Percentiles rank a stretch among this genome's conserved stretches.
Evolutionary conservation across 2,888 invertebrate species (phyloP).

Genomic region (Erynnis tages): DNA sequence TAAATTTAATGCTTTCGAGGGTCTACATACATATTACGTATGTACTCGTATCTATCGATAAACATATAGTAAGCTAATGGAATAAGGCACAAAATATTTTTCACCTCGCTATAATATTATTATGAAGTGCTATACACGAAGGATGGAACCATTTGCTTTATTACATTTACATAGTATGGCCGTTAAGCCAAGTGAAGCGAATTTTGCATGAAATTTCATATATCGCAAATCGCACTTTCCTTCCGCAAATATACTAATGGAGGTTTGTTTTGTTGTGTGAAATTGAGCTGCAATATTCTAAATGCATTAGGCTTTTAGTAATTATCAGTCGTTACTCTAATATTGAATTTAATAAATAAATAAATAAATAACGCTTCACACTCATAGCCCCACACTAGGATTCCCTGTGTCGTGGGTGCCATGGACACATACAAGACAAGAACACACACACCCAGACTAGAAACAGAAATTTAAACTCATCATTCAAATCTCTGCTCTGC

Average conservation of each 20-base stretch:
- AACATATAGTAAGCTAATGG: slow-evolving; percentile 15
- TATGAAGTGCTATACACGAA: slow-evolving; percentile 20
- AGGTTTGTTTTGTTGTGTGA: background rate
- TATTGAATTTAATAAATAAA: background rate
- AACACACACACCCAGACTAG: too few species aligned
- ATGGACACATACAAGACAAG: too few species aligned
- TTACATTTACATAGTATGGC: slow-evolving; percentile 71
- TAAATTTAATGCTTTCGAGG: slow-evolving; percentile 7
- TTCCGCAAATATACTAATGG: slow-evolving; percentile 9
- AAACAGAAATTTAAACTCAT: too few species aligned
- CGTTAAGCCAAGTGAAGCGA: slow-evolving; percentile 60
- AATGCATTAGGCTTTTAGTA: slow-evolving; percentile 3
- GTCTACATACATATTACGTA: too few species aligned
- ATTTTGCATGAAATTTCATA: slow-evolving; percentile 48
- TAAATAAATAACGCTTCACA: too few species aligned
- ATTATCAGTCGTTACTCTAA: background rate
- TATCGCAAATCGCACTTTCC: slow-evolving; percentile 25
- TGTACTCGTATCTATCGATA: background rate
- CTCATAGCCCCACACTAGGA: too few species aligned
- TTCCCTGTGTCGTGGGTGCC: too few species aligned
- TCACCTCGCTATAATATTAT: slow-evolving; percentile 15
- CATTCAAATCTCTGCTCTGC: too few species aligned
- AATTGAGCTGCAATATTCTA: slow-evolving; percentile 11
- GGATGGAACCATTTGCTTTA: slow-evolving; percentile 61
- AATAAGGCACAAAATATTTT: slow-evolving; percentile 30